Evolutionary conservation across 2,888 invertebrate genomes (phyloP).

Genomic region (Ctenicera cuprea): DNA sequence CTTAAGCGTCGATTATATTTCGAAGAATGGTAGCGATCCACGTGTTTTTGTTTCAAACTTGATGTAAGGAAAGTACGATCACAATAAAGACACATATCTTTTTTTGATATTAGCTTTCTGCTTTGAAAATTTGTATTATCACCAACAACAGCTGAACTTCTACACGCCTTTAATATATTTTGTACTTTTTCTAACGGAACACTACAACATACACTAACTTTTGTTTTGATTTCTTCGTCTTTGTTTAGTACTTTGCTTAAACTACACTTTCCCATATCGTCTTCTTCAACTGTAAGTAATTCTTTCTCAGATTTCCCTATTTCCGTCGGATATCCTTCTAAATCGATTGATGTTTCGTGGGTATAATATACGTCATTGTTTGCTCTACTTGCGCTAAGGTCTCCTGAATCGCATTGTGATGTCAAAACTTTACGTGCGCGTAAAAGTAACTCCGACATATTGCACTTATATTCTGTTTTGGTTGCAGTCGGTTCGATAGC

Average conservation of each 20-base stretch:
- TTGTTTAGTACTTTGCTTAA: slow-evolving; percentile 44
- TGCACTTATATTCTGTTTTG: slow-evolving; percentile 62
- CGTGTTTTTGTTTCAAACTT: slow-evolving; percentile 71
- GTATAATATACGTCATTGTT: not conserved
- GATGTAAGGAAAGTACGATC: slow-evolving; percentile 71
- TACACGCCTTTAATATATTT: slow-evolving; percentile 60
- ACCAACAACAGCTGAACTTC: slow-evolving; percentile 36
- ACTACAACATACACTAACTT: slow-evolving; percentile 68
- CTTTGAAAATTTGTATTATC: not conserved
- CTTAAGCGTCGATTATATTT: slow-evolving; percentile 70
- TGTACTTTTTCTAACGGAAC: slow-evolving; percentile 69
- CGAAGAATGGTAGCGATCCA: slow-evolving; percentile 70
- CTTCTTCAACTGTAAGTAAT: not conserved
- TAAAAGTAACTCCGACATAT: slow-evolving; percentile 45
- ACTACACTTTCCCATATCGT: slow-evolving; percentile 44
- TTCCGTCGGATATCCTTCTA: slow-evolving; percentile 18
- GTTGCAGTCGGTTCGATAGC: slow-evolving; percentile 63
- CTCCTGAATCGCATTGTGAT: slow-evolving; percentile 14
- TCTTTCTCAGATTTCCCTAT: slow-evolving; percentile 1
- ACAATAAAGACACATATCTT: slow-evolving; percentile 71
- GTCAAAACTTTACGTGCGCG: slow-evolving; percentile 23
- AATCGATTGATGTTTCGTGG: slow-evolving; percentile 23
- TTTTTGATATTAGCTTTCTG: slow-evolving; percentile 49
- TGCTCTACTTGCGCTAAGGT: not conserved
- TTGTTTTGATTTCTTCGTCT: slow-evolving; percentile 52